Evolutionary conservation across 1,140 invertebrate genomes (phyloP), one percentile per base, ranked within the genome.

Genomic region (Bactericera cockerelli): DNA sequence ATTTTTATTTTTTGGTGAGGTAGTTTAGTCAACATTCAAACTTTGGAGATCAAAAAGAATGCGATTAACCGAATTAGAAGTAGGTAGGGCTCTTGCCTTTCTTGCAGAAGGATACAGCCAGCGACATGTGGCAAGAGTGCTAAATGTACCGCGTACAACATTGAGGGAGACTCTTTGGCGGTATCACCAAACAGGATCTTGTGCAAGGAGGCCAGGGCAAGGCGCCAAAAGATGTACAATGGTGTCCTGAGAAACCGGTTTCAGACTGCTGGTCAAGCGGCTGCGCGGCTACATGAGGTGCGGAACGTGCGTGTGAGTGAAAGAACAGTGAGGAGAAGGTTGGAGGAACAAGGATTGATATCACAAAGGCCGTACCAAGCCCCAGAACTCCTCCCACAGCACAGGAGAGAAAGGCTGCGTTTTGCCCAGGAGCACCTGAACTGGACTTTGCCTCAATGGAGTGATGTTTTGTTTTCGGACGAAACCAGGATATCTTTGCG

Each of bases 401-500:
- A 64, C 42, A 33, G 60, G 38, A 49, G 16, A 1, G 28, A 56
- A 57, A 0, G 60, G 24, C 57, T 65, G 19, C 16, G 42, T 8
- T 64, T 38, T 61, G 28, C 53, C 26, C 58, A 58, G 55, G 57
- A 59, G 36, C 33, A 38, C 28, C 26, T 22, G 28, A 8, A 56
- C 13, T 64, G 59, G 62, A 56, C 63, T 26, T 26, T 38, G 19
- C 56, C 3, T 6, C 4, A 65, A 36, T 66, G 63, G 64, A 21
- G 61, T 49, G 56, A 60, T 33, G 60, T 67, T 22, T 38, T 64
- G 33, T 66, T 66, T 56, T 54, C 57, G n/a, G 62, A 61, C 36
- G 65, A 67, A 55, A 63, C 65, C 1, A 57, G 62, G 54, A 63
- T 65, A 36, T 64, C 62, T 57, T n/a, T 49, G 42, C n/a, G 42